phyloP scores from a whole-genome alignment of 2,113 vertebrate genomes.

The rabbit (Oryctolagus cuniculus) region DNA sequence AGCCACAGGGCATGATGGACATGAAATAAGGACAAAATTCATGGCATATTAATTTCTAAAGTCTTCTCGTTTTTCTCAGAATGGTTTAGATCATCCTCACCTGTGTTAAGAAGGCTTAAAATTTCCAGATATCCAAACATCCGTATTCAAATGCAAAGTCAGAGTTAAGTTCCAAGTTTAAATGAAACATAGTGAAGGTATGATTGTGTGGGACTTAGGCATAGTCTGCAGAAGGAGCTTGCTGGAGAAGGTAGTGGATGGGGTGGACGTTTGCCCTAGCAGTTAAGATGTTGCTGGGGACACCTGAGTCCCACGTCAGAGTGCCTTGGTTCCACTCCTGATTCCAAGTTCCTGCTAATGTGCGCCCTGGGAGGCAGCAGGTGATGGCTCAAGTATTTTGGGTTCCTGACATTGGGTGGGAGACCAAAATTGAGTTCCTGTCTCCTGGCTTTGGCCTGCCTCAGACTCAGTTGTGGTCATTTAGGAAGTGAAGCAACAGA shows the following conservation, averaged over 20 bases:
- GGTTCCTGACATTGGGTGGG: too few species aligned
- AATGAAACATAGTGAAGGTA: not conserved
- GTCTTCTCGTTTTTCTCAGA: slow-evolving; percentile 26
- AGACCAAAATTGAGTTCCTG: too few species aligned
- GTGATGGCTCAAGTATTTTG: too few species aligned
- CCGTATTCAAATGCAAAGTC: slow-evolving; percentile 13
- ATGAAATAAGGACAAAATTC: slow-evolving; percentile 17
- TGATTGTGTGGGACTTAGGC: not conserved
- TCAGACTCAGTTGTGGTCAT: too few species aligned
- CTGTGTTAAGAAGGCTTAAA: not conserved
- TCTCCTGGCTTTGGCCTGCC: too few species aligned
- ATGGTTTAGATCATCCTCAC: not conserved
- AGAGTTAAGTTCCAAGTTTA: slow-evolving; percentile 23
- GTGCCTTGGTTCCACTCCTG: too few species aligned
- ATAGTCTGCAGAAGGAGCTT: not conserved
- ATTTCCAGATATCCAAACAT: slow-evolving; percentile 16
- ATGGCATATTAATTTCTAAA: slow-evolving; percentile 6
- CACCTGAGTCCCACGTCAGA: too few species aligned
- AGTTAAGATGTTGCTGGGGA: too few species aligned
- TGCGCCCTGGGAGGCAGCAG: too few species aligned
- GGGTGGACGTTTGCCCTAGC: too few species aligned
- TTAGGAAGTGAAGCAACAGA: too few species aligned
- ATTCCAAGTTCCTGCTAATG: too few species aligned
- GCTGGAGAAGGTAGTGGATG: not conserved
- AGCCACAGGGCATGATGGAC: not conserved